A percentile compares a stretch with the other conserved stretches of the same genome.
Evolutionary conservation across 2,888 invertebrate species (phyloP).

Genomic region (Acholoe squamosa): DNA sequence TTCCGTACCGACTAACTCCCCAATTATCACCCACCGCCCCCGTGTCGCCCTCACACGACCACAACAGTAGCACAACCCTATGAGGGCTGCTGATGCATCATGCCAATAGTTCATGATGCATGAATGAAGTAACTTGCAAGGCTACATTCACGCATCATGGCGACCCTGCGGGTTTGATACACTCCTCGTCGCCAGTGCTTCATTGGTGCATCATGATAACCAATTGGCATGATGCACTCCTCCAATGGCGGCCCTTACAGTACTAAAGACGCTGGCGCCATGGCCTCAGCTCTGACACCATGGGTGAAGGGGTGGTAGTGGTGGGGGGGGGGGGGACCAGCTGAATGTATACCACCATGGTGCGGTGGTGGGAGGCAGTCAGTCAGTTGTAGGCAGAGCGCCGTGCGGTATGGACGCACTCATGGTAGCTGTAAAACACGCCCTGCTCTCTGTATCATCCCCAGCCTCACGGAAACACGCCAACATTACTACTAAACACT

Average conservation of each 20-base stretch:
- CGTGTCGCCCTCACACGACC: conserved; percentile 36
- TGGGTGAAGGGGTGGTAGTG: not conserved
- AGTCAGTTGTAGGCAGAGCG: not conserved
- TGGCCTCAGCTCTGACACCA: not conserved
- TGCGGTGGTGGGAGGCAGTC: not conserved
- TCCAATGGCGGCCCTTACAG: too few species aligned
- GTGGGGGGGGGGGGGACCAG: not conserved
- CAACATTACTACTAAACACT: not conserved
- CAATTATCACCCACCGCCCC: conserved; percentile 18
- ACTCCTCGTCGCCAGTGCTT: too few species aligned
- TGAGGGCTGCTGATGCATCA: too few species aligned
- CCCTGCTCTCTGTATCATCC: conserved; percentile 49
- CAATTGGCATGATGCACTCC: too few species aligned
- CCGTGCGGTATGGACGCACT: not conserved
- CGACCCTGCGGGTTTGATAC: too few species aligned
- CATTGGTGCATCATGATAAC: too few species aligned
- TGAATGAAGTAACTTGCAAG: too few species aligned
- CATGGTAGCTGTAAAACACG: not conserved
- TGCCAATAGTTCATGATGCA: too few species aligned
- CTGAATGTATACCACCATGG: not conserved
- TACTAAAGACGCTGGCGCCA: too few species aligned
- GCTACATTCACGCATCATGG: too few species aligned
- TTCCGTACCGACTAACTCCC: not conserved
- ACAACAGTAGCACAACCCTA: not conserved
- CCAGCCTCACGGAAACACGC: not conserved